Evolutionary conservation across 2,113 vertebrate species (phyloP).

Genomic region (Pluvialis apricaria): DNA sequence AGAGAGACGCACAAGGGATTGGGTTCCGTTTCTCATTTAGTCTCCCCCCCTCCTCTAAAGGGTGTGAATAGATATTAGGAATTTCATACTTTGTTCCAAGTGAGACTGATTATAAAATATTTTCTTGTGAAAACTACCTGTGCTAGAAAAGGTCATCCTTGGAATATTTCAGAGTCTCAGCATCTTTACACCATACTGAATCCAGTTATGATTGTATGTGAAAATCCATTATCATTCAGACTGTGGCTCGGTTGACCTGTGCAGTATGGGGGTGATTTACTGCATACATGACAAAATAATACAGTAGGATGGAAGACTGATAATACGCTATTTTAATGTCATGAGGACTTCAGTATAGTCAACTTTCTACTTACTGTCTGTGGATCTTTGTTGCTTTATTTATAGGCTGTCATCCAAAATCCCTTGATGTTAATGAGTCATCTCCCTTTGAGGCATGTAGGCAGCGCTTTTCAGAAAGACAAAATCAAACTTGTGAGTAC

Average conservation of each 20-base stretch:
- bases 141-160: neutral
- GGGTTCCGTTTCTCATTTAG: neutral
- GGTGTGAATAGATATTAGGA: neutral
- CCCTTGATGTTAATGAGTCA: slow-evolving; percentile 49
- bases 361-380: neutral
- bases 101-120: neutral
- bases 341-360: neutral
- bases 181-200: neutral
- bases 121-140: neutral
- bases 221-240: neutral
- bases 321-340: neutral
- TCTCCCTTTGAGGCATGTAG: neutral
- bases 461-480: neutral
- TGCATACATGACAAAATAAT: neutral
- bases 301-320: neutral
- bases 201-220: neutral
- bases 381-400: slow-evolving; percentile 43
- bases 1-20: neutral
- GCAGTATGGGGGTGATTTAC: neutral
- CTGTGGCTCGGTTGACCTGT: neutral
- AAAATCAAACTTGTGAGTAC: neutral
- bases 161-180: neutral
- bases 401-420: slow-evolving; percentile 47
- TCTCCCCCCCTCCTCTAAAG: neutral
- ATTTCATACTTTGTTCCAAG: neutral